Base-by-base conservation (phyloP, 2,113 vertebrate species). In the Sander lucioperca region DNA sequence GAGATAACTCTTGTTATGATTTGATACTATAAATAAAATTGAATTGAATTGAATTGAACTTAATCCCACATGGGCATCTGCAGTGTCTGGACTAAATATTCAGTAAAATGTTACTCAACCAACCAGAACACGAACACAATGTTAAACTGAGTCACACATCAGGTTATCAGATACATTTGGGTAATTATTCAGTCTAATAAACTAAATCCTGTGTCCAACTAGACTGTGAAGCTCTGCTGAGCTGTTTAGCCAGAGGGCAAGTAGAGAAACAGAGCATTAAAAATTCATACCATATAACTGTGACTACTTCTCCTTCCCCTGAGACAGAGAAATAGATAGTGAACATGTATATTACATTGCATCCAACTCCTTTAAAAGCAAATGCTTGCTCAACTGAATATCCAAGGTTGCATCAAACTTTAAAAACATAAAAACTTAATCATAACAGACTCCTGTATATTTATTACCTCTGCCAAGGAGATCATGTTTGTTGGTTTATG, bases 211-310 rank as follows among this genome's bases (percentile, higher is more conserved):
- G 77, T 25, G 43, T 21, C 56, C 13, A 12, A 59, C 50, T 47
- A 0, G 9, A 18, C 58, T 39, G 54, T 62, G 33, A 56, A 67
- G 43, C 21, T 16, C 59, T 54, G 25, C 68, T 58, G 19, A 75
- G 45, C 8, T 23, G 6, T 61, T 73, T 21, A 30, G 58, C 72
- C 61, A 19, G 30, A 48, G 5, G 57, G 77, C 25, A 47, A 2
- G 48, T 13, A 36, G 5, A 74, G 64, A 70, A 74, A 39, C 36
- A 13, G 33, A 69, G 50, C 51, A 50, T 64, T 4, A 78, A 48
- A 43, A n/a, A 3, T 64, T 77, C 21, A 80, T 54, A 58, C 5
- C n/a, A 9, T 53, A 48, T 11, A 74, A 62, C 53, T 12, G 11
- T 0, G 15, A 65, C 58, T 59, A 6, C 58, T 30, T 39, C 57